Base-by-base conservation (phyloP, 2,797 vertebrate genomes). In the Amphiprion clarkii region DNA sequence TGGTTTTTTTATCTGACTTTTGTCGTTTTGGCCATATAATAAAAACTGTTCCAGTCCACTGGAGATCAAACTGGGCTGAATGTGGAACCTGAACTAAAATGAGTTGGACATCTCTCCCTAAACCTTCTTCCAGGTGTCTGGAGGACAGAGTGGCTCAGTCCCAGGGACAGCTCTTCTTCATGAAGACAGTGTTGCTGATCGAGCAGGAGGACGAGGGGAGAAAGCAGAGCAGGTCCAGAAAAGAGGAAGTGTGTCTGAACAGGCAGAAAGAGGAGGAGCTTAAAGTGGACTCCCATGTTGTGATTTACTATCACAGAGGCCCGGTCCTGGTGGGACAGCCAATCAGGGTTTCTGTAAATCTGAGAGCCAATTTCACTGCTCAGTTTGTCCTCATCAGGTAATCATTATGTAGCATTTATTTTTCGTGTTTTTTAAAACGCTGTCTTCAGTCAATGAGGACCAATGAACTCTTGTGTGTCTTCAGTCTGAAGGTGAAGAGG, bases 401-500 rank as follows among this genome's bases (percentile, higher is more conserved):
- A 77, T 57, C 12, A 48, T 3, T 52, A 27, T 60, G 57, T 27
- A 0, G 48, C 5, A 63, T 36, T 6, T 19, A 1, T 25, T 11
- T 0, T 4, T 55, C 65, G 8, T 31, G 4, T 0, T 54, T 58
- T 9, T 70, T 39, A 29, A 57, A 51, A 63, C 52, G 21, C 25
- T 49, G 53, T 71, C 10, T n/a, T 59, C 21, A 59, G 44, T 57
- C 54, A 48, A 25, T 17, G 25, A 11, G 12, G 21, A 29, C 17
- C 29, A 53, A 19, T 21, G 54, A 36, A n/a, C 0, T 49, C 6
- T 53, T 16, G 3, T 68, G 21, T 53, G 40, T 67, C n/a, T 71
- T 60, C 70, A 95, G 95, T 78, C 46, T 95, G 53, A 93, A 91
- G 82, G 84, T 95, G 69, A 94, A 89, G 77, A 95, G 92, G 69